These are phyloP conservation scores for Cancer borealis DNA, from an alignment of 2,888 invertebrate genomes.

Conservation along the genomic window DNA sequence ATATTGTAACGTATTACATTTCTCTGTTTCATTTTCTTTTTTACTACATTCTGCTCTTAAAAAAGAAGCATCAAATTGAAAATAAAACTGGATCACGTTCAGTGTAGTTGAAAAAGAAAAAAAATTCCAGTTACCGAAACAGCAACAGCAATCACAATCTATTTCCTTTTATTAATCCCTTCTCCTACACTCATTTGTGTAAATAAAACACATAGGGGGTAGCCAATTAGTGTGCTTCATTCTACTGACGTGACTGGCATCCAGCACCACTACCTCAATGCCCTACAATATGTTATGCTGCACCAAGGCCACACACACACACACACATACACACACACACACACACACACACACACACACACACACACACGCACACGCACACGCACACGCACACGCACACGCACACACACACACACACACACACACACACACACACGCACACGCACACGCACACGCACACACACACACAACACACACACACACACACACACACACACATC, in stretches of 20 bases:
- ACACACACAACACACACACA: not conserved
- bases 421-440: not conserved
- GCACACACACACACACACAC: not conserved
- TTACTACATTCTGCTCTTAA: not conserved
- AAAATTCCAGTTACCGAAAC: not conserved
- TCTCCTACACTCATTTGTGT: conserved; percentile 17
- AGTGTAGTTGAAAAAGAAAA: not conserved
- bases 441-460: no score
- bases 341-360: conserved; percentile 11
- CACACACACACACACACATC: no score
- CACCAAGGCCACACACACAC: not conserved
- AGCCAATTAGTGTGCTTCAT: not conserved
- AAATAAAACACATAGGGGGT: not conserved
- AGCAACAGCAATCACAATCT: not conserved
- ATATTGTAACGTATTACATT: not conserved
- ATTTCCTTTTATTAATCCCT: conserved; percentile 14
- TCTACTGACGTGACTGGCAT: conserved; percentile 6
- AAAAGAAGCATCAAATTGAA: not conserved
- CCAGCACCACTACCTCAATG: not conserved
- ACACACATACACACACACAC: not conserved
- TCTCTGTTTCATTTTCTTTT: not conserved
- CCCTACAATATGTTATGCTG: not conserved
- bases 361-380: not conserved
- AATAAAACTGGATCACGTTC: not conserved
- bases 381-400: not conserved